Evolutionary conservation across 2,888 invertebrate species (phyloP), one percentile per base, ranked within the genome.

Genomic region (Selenia dentaria): DNA sequence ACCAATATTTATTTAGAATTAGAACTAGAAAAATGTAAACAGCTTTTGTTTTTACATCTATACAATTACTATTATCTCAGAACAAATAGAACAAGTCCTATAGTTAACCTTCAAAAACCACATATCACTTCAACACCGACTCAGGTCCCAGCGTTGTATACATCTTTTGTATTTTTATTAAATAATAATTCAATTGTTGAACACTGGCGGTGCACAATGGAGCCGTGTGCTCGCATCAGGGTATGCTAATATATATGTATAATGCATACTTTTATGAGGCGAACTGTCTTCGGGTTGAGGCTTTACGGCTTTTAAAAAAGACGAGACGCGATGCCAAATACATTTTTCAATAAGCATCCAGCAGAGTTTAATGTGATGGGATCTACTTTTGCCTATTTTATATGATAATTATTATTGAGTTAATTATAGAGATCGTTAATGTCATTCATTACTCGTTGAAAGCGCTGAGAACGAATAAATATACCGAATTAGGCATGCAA

Each of bases 181-280:
- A 16, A 51, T 36, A 39, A 48, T 48, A 47, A 47, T 44, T 48
- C 45, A 52, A 52, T 48, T 48, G 54, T 48, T 43, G 36, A 20
- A 22, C 26, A 5, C 29, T 8, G 34, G 22, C 28, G 11, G 36
- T 22, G 2, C 26, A 49, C 48, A 52, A 52, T 48, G 38, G 27
- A 13, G 28, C 36, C 51, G 54, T 54, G 54, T 26, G 41, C 36
- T 11, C 24, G 55, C 55, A 55, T 55, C 46, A 24, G 34, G 10
- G 12, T 49, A 55, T 49, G 55, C 49, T 46, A 55, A 55, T 50
- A 36, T 24, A n/a, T 36, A 33, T 49, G 48, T 53, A 45, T 53
- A 49, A 53, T 53, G 52, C 49, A 49, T 53, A 29, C 22, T 43
- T 52, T 52, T 52, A 52, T 52, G 51, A 37, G 34, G 11, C 11